Evolutionary conservation across 2,797 vertebrate species (phyloP).

Genomic region (Tadarida brasiliensis): DNA sequence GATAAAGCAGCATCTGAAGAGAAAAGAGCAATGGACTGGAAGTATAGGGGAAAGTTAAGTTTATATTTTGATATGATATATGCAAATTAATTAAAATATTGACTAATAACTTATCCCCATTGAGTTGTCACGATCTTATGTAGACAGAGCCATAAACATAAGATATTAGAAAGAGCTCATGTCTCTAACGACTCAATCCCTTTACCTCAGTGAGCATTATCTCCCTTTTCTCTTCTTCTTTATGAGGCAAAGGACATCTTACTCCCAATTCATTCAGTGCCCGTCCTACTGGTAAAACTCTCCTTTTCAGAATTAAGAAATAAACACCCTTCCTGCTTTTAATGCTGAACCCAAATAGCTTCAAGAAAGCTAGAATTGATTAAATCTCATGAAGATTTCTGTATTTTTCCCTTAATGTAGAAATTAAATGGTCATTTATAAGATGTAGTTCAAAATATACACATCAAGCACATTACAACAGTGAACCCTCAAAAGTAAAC

Average conservation of each 20-base stretch:
- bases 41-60: not conserved
- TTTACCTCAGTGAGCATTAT: not conserved
- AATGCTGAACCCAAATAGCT: not conserved
- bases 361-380: constrained; percentile 29
- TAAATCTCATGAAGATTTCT: constrained; percentile 10
- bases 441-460: constrained; percentile 36
- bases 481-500: constrained; percentile 21
- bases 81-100: not conserved
- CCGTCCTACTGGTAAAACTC: not conserved
- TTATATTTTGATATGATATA: constrained; percentile 49
- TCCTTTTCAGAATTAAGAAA: constrained; percentile 45
- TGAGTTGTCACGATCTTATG: not conserved
- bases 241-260: not conserved
- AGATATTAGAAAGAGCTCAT: not conserved
- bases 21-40: not conserved
- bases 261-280: not conserved
- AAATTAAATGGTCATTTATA: constrained; percentile 52
- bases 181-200: not conserved
- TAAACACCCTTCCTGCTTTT: not conserved
- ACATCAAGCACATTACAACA: constrained; percentile 53
- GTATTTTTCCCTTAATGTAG: not conserved
- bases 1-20: not conserved
- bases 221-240: not conserved
- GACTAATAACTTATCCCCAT: not conserved
- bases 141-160: not conserved